Percentiles rank a stretch among this genome's conserved stretches.
These are phyloP conservation scores for Trissonchulus sp. DNA, from an alignment of 2,888 invertebrate species.

Conservation along the genomic window DNA sequence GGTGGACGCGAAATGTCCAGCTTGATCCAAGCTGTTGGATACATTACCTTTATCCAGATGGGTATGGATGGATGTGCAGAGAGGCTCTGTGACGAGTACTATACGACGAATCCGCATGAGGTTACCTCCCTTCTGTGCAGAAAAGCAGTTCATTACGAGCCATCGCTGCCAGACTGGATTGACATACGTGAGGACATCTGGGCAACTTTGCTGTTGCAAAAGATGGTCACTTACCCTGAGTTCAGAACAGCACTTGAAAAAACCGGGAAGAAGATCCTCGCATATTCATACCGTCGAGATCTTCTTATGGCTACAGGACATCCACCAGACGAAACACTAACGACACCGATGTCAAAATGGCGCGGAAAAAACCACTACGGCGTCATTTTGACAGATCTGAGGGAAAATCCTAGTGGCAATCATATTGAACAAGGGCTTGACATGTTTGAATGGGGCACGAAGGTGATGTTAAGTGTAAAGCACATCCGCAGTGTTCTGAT, in stretches of 20 bases:
- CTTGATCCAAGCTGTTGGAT: background rate
- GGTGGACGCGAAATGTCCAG: background rate
- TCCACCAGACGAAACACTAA: background rate
- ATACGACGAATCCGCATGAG: background rate
- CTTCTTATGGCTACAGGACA: background rate
- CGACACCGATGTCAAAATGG: background rate
- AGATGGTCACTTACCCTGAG: background rate
- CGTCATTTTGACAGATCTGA: background rate
- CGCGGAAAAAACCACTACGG: background rate
- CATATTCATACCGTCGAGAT: background rate
- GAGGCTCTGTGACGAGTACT: background rate
- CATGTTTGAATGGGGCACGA: background rate
- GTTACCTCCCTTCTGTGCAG: background rate
- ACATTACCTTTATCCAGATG: background rate
- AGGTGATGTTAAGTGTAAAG: background rate
- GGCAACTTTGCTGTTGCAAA: background rate
- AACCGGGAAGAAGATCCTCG: background rate
- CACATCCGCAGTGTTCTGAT: background rate
- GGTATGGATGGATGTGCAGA: background rate
- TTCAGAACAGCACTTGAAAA: background rate
- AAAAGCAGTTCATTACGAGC: background rate
- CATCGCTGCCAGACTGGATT: background rate
- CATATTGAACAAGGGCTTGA: background rate
- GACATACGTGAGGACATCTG: background rate
- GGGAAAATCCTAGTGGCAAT: background rate